A percentile compares a stretch with the other conserved stretches of the same genome.
phyloP scores from a whole-genome alignment of 2,797 vertebrate genomes.

The Coilia nasus region DNA sequence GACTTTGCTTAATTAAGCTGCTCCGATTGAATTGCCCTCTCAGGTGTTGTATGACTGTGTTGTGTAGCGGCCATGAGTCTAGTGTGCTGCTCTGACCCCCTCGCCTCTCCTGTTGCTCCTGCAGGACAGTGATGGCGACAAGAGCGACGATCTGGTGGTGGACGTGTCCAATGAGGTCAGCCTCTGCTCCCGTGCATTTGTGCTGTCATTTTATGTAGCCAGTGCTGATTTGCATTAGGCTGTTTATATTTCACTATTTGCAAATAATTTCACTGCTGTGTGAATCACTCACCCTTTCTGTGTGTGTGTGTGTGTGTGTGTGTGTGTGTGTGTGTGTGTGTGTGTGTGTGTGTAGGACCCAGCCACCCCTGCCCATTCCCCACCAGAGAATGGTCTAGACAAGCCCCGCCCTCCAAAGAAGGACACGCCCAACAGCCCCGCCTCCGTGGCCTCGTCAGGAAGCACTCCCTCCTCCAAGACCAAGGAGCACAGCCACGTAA shows the following conservation, averaged over 20 bases:
- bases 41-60: too few relatives aligned
- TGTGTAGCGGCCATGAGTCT: too few relatives aligned
- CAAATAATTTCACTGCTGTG: background rate
- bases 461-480: slow-evolving; percentile 98
- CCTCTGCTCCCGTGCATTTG: background rate
- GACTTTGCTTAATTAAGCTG: too few relatives aligned
- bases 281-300: background rate
- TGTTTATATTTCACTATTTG: background rate
- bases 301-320: slow-evolving; percentile 56
- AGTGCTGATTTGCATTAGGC: background rate
- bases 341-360: slow-evolving; percentile 81
- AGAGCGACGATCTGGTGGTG: slow-evolving; percentile 97
- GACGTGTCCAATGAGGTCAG: slow-evolving; percentile 98
- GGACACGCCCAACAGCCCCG: slow-evolving; percentile 96
- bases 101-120: slow-evolving; percentile 38
- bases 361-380: slow-evolving; percentile 94
- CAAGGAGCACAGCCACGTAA: slow-evolving; percentile 99
- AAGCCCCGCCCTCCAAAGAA: slow-evolving; percentile 96
- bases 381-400: slow-evolving; percentile 95
- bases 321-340: background rate
- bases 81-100: background rate
- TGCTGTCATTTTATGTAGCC: background rate
- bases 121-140: slow-evolving; percentile 98
- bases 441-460: slow-evolving; percentile 96
- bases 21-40: too few relatives aligned